A percentile compares a stretch with the other conserved stretches of the same genome.
Conservation (phyloP, 2,888 invertebrate species). For the Steinernema hermaphroditum region DNA sequence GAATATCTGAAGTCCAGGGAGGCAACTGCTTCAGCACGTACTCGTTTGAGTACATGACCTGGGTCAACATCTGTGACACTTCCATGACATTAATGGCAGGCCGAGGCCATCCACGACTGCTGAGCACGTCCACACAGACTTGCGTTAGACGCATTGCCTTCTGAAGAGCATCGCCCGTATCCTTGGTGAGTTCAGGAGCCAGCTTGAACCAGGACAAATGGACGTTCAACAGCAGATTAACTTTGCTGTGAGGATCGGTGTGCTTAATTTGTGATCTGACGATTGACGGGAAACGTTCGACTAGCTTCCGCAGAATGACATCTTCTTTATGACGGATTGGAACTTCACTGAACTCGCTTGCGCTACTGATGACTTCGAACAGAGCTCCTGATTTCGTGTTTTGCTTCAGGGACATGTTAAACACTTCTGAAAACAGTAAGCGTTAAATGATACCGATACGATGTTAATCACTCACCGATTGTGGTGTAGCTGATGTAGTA, state of each 20-base stretch:
- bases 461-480: slow-evolving; percentile 76
- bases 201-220: slow-evolving; percentile 90
- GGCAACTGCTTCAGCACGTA: slow-evolving; percentile 94
- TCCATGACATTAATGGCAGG: slow-evolving; percentile 99
- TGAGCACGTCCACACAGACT: slow-evolving; percentile 89
- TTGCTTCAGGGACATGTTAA: slow-evolving; percentile 90
- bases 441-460: no score
- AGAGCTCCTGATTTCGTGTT: slow-evolving; percentile 97
- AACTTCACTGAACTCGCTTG: slow-evolving; percentile 92
- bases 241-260: slow-evolving; percentile 93
- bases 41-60: slow-evolving; percentile 99
- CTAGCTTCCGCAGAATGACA: slow-evolving; percentile 75
- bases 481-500: slow-evolving; percentile 99
- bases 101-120: slow-evolving; percentile 84
- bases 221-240: slow-evolving; percentile 90
- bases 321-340: slow-evolving; percentile 94
- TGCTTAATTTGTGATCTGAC: slow-evolving; percentile 76
- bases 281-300: slow-evolving; percentile 73
- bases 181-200: slow-evolving; percentile 92
- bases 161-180: slow-evolving; percentile 85
- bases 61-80: slow-evolving; percentile 97
- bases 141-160: slow-evolving; percentile 68
- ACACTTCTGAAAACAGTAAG: slow-evolving; percentile 76
- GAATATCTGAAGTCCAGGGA: slow-evolving; percentile 85
- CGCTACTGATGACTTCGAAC: slow-evolving; percentile 94